Evolutionary conservation across 1,140 invertebrate genomes (phyloP).

Genomic region (Tetramorium simillimum): DNA sequence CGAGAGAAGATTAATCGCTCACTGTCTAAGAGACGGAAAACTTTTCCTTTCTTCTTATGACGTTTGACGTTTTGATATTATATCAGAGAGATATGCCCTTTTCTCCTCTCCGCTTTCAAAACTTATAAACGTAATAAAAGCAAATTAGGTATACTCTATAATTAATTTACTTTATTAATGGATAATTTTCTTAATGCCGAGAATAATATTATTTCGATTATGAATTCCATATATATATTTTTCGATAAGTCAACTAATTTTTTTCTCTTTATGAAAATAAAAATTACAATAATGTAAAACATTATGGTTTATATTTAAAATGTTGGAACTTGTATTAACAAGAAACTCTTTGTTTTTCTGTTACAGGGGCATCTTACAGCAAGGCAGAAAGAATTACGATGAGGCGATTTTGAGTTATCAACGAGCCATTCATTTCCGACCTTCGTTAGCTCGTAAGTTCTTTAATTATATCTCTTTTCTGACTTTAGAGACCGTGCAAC

Average conservation of each 20-base stretch:
- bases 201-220: background rate
- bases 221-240: background rate
- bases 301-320: background rate
- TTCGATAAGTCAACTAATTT: background rate
- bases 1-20: conserved; percentile 70
- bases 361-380: conserved; percentile 96
- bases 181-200: background rate
- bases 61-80: conserved; percentile 53
- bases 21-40: conserved; percentile 43
- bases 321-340: background rate
- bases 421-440: conserved; percentile 96
- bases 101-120: background rate
- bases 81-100: conserved; percentile 27
- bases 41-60: conserved; percentile 41
- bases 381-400: conserved; percentile 94
- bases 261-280: background rate
- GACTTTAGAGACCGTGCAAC: background rate
- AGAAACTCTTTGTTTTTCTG: conserved; percentile 26
- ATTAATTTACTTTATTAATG: conserved; percentile 24
- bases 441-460: conserved; percentile 96
- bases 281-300: conserved; percentile 1
- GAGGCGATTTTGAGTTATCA: conserved; percentile 97
- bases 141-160: background rate
- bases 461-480: conserved; percentile 54
- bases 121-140: background rate